Base-by-base conservation (phyloP, 1,140 invertebrate genomes). In the Ephestia elutella region DNA sequence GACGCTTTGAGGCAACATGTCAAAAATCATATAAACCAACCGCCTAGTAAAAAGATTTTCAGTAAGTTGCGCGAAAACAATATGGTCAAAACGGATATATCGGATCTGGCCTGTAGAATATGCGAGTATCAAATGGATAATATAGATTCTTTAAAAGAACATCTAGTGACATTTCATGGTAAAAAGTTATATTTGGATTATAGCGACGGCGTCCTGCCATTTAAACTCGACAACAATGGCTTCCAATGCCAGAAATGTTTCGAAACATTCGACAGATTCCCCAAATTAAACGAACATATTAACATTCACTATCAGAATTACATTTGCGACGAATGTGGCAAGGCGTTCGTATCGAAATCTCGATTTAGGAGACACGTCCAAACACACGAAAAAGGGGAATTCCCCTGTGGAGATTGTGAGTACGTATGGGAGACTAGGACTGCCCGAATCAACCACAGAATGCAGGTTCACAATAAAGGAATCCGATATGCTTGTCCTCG, bases 321-420 rank as follows among this genome's bases (percentile, higher is more conserved):
- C 70, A 90, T 93, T 64, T 91, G 90, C 68, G 90, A 91, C 5
- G 81, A 91, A 21, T 96, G 95, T 72, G 91, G 91, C 0, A 92
- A 92, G 54, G 88, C 78, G 65, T 93, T 91, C 75, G 91, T 89
- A 2, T 90, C 90, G 0, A 90, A 90, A 63, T 89, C 90, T 9
- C 78, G 90, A 25, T 89, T 91, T 59, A 87, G 91, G 19, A 88
- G 85, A 11, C 91, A 92, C 56, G 76, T 90, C 0, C 90, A 91
- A 65, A 90, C 91, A 5, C 92, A 93, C 13, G 82, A 88, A 60
- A 71, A 67, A 2, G 83, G 83, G 0, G 73, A 19, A 19, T 95
- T 95, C 73, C 91, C 93, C 58, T 97, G 96, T 75, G 93, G 94
- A 53, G 90, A 93, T n/a, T 97, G 96, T 73, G 89, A 89, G 11